Evolutionary conservation across 2,888 invertebrate species (phyloP).

Genomic region (Shargacucullia verbasci): DNA sequence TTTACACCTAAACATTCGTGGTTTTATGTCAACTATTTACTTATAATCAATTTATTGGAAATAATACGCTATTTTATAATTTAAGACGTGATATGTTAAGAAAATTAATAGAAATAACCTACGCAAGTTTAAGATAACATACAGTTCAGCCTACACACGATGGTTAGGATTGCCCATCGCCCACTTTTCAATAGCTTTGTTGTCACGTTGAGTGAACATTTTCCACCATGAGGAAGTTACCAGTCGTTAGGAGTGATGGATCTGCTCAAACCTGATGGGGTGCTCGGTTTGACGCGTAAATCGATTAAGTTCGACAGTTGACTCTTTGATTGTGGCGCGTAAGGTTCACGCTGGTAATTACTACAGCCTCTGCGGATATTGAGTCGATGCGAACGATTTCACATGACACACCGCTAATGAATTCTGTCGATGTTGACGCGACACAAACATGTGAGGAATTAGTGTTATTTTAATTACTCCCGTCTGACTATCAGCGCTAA

Average conservation of each 20-base stretch:
- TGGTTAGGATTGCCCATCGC: slow-evolving; percentile 58
- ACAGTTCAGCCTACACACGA: slow-evolving; percentile 64
- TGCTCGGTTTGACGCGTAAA: slow-evolving; percentile 74
- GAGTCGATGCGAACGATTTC: slow-evolving; percentile 62
- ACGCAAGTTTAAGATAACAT: slow-evolving; percentile 52
- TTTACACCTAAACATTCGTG: slow-evolving; percentile 25
- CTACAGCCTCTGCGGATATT: slow-evolving; percentile 56
- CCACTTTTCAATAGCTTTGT: slow-evolving; percentile 62
- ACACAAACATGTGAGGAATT: slow-evolving; percentile 72
- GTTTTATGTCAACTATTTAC: neutral
- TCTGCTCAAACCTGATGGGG: slow-evolving; percentile 66
- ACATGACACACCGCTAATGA: slow-evolving; percentile 82
- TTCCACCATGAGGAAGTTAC: slow-evolving; percentile 67
- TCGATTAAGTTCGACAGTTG: slow-evolving; percentile 85
- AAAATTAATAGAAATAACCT: slow-evolving; percentile 62
- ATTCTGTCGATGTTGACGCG: slow-evolving; percentile 81
- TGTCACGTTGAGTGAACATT: slow-evolving; percentile 66
- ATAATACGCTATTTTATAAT: slow-evolving; percentile 7
- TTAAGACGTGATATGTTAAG: slow-evolving; percentile 31
- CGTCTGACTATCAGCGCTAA: slow-evolving; percentile 57
- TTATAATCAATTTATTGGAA: slow-evolving; percentile 8
- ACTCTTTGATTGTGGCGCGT: slow-evolving; percentile 76
- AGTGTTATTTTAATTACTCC: slow-evolving; percentile 75
- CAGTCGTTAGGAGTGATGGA: slow-evolving; percentile 76
- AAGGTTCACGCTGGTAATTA: slow-evolving; percentile 78